phyloP scores from a whole-genome alignment of 2,113 vertebrate species.

The Emydocephalus ijimae region DNA sequence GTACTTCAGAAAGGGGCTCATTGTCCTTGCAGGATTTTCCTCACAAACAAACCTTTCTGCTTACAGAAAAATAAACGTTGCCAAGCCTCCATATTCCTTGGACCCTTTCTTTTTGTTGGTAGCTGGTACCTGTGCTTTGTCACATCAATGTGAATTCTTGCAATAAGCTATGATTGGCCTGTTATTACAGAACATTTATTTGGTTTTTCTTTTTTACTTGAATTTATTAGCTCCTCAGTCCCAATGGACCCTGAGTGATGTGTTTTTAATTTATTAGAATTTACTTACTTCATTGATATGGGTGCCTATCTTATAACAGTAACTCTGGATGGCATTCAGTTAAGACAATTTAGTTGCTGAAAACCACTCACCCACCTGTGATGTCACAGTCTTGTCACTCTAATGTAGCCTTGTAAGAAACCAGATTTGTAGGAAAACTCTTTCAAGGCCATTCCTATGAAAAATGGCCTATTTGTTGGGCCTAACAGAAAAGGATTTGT shows the following conservation, averaged over 20 bases:
- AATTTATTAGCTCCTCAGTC: not conserved
- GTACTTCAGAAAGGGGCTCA: not conserved
- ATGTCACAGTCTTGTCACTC: not conserved
- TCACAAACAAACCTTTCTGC: not conserved
- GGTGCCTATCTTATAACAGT: not conserved
- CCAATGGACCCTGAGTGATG: not conserved
- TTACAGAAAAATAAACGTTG: not conserved
- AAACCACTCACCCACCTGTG: not conserved
- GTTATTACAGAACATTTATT: not conserved
- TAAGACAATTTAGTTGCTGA: not conserved
- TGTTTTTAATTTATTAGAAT: not conserved
- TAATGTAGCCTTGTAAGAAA: not conserved
- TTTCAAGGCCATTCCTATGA: not conserved
- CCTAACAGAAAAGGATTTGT: not conserved
- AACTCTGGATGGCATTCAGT: not conserved
- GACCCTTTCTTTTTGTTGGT: not conserved
- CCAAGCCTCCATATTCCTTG: not conserved
- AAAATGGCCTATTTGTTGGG: not conserved
- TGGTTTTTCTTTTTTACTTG: not conserved
- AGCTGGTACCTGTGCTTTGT: not conserved
- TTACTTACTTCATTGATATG: not conserved
- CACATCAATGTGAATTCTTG: not conserved
- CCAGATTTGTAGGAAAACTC: not conserved
- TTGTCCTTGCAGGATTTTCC: not conserved
- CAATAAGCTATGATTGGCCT: not conserved